Evolutionary conservation across 2,888 invertebrate species (phyloP).

Genomic region (Andrena flavipes): DNA sequence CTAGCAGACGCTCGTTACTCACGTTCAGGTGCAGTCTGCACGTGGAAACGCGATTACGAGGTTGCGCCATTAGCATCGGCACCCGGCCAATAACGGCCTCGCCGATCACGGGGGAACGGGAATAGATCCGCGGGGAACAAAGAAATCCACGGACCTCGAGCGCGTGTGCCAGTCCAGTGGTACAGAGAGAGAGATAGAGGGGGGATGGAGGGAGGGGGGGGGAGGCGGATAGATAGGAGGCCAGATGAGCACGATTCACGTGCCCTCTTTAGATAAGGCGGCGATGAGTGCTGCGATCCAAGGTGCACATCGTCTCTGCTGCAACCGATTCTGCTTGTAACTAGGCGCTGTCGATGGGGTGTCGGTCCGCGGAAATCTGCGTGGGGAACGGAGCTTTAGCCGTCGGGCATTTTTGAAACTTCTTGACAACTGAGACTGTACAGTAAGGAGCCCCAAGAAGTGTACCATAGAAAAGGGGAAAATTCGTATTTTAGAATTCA

Average conservation of each 20-base stretch:
- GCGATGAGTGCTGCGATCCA: constrained; percentile 35
- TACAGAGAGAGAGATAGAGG: not conserved
- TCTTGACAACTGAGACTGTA: too few species aligned
- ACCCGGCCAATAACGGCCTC: constrained; percentile 34
- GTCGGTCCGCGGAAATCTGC: not conserved
- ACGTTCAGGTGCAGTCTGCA: constrained; percentile 81
- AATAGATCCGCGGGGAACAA: constrained; percentile 74
- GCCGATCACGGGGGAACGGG: constrained; percentile 50
- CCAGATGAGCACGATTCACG: constrained; percentile 47
- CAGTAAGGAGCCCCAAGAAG: too few species aligned
- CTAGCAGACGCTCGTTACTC: constrained; percentile 75
- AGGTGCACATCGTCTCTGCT: constrained; percentile 20
- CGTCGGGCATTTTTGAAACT: too few species aligned
- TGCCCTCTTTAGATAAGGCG: constrained; percentile 54
- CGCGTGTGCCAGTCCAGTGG: constrained; percentile 1
- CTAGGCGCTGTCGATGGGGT: not conserved
- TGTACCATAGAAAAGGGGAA: too few species aligned
- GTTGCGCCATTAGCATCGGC: constrained; percentile 68
- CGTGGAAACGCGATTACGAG: constrained; percentile 80
- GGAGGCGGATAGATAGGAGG: constrained; percentile 13
- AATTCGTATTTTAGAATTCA: too few species aligned
- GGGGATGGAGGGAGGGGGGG: not conserved
- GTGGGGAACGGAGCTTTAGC: too few species aligned
- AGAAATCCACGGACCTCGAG: constrained; percentile 73
- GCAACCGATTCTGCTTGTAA: constrained; percentile 34